These are phyloP conservation scores for Empidonax traillii DNA, from an alignment of 2,113 vertebrate species.

Conservation along the genomic window DNA sequence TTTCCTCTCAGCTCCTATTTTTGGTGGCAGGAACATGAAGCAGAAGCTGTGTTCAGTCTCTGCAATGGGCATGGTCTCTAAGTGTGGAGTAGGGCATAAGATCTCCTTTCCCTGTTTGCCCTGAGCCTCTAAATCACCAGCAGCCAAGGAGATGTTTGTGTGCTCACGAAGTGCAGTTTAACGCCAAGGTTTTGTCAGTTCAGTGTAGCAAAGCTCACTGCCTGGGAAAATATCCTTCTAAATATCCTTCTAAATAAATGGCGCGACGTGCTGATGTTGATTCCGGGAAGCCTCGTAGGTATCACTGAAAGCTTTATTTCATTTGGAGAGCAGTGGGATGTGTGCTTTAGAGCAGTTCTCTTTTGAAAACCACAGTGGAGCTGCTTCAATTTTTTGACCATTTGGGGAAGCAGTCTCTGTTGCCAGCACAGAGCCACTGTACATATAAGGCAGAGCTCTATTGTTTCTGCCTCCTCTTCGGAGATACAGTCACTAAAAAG, in stretches of 20 bases:
- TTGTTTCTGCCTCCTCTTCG: background rate
- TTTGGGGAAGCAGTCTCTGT: constrained; percentile 66
- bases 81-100: background rate
- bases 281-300: background rate
- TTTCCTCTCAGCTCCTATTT: background rate
- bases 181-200: background rate
- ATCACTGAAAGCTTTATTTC: background rate
- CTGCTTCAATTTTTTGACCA: constrained; percentile 65
- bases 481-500: background rate
- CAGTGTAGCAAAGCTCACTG: background rate
- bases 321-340: background rate
- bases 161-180: background rate
- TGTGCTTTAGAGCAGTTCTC: background rate
- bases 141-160: background rate
- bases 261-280: background rate
- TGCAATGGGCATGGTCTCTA: fast-evolving
- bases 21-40: background rate
- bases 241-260: background rate
- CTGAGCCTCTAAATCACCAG: background rate
- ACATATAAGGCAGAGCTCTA: constrained; percentile 59
- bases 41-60: background rate
- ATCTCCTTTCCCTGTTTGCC: background rate
- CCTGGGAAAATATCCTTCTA: background rate
- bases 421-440: background rate
- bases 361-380: constrained; percentile 19